Conservation (phyloP, 2,113 vertebrate genomes). For the Agapornis roseicollis region DNA sequence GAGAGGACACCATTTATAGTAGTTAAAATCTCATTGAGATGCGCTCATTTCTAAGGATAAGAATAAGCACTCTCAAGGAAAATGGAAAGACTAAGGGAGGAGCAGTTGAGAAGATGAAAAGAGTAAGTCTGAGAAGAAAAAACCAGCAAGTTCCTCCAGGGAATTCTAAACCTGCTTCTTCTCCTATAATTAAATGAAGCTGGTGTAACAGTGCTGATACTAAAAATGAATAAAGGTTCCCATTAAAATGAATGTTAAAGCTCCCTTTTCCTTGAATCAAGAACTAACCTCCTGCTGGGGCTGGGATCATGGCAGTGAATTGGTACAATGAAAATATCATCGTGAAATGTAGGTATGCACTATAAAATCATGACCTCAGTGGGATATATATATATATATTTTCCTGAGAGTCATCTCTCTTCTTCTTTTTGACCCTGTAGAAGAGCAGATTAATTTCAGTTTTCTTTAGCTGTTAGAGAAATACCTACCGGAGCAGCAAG, state of each 20-base stretch:
- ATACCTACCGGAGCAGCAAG: neutral
- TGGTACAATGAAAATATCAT: neutral
- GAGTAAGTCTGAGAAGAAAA: neutral
- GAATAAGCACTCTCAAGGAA: constrained; percentile 23
- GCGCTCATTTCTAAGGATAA: constrained; percentile 3
- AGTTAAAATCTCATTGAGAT: neutral
- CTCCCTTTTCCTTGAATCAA: neutral
- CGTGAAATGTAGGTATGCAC: neutral
- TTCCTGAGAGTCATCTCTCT: neutral
- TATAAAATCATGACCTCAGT: neutral
- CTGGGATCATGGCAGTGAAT: neutral
- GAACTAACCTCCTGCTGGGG: neutral
- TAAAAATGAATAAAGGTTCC: constrained; percentile 17
- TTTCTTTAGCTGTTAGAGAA: neutral
- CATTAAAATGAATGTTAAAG: constrained; percentile 34
- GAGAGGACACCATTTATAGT: neutral
- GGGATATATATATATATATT: neutral
- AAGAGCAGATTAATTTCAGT: neutral
- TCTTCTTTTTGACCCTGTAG: neutral
- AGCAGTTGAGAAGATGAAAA: constrained; percentile 30
- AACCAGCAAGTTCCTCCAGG: neutral
- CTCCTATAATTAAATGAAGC: constrained; percentile 36
- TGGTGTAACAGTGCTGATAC: constrained; percentile 4
- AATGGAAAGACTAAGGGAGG: constrained; percentile 18
- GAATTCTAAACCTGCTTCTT: constrained; percentile 54